These are phyloP conservation scores for Rhagologus leucostigma DNA, from an alignment of 2,113 vertebrate genomes.

Conservation along the genomic window DNA sequence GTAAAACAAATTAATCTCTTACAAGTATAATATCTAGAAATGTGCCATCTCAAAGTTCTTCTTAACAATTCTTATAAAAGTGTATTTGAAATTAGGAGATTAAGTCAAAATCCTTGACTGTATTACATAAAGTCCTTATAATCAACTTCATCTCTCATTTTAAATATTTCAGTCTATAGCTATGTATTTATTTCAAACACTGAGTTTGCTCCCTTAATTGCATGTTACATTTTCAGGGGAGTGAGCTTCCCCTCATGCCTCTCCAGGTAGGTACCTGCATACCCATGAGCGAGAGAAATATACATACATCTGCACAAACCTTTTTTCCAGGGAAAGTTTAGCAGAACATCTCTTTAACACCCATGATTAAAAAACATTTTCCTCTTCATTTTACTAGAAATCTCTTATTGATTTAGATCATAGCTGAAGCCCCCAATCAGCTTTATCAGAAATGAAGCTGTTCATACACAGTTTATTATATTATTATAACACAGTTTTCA, in stretches of 20 bases:
- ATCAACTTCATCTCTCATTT: not conserved
- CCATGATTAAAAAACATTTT: not conserved
- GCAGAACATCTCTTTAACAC: not conserved
- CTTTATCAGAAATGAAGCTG: not conserved
- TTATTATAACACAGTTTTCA: not conserved
- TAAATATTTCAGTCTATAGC: not conserved
- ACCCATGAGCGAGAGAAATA: not conserved
- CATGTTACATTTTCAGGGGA: not conserved
- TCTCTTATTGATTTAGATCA: not conserved
- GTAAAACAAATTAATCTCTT: constrained; percentile 42
- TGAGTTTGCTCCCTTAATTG: not conserved
- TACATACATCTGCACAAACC: accelerated
- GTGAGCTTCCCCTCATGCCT: not conserved
- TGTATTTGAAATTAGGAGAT: not conserved
- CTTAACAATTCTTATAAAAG: not conserved
- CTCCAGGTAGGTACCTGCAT: not conserved
- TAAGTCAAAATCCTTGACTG: not conserved
- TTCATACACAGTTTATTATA: not conserved
- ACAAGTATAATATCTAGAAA: constrained; percentile 9
- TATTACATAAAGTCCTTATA: not conserved
- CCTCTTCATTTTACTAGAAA: not conserved
- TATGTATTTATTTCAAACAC: not conserved
- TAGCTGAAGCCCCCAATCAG: not conserved
- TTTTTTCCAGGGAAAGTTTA: not conserved
- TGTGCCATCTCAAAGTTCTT: not conserved